phyloP scores from a whole-genome alignment of 2,797 vertebrate species.

The Yasuhikotakia modesta region DNA sequence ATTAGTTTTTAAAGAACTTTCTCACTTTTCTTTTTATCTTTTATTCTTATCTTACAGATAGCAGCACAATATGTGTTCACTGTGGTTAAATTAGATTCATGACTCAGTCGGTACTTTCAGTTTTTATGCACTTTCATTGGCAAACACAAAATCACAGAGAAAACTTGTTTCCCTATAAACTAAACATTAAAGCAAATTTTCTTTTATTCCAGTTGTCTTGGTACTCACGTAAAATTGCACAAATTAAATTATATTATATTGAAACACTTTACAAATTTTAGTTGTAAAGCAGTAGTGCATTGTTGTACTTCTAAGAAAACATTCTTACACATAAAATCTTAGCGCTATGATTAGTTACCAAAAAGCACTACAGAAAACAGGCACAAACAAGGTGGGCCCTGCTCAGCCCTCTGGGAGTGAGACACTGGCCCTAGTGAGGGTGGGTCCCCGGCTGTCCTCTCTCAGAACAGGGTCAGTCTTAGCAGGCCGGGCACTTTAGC shows the following conservation, averaged over 20 bases:
- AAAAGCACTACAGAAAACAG: conserved; percentile 38
- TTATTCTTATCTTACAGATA: conserved; percentile 26
- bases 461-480: neutral
- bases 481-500: conserved; percentile 53
- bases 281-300: conserved; percentile 11
- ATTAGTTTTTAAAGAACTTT: conserved; percentile 56
- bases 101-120: conserved; percentile 1
- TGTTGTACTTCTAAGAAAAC: conserved; percentile 40
- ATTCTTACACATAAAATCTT: conserved; percentile 25
- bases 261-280: conserved; percentile 8
- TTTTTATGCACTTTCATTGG: conserved; percentile 18
- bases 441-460: conserved; percentile 14
- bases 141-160: conserved; percentile 8
- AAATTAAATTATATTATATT: conserved; percentile 21
- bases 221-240: neutral
- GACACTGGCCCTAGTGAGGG: conserved; percentile 26
- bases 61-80: neutral
- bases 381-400: conserved; percentile 34
- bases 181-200: conserved; percentile 10
- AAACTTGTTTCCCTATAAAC: conserved; percentile 29
- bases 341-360: conserved; percentile 34
- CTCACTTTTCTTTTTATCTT: conserved; percentile 20
- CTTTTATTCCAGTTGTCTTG: neutral
- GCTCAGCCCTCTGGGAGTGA: conserved; percentile 56
- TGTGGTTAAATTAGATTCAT: conserved; percentile 12